Conservation (phyloP, 2,797 vertebrate genomes). For the Tolypeutes matacus region DNA sequence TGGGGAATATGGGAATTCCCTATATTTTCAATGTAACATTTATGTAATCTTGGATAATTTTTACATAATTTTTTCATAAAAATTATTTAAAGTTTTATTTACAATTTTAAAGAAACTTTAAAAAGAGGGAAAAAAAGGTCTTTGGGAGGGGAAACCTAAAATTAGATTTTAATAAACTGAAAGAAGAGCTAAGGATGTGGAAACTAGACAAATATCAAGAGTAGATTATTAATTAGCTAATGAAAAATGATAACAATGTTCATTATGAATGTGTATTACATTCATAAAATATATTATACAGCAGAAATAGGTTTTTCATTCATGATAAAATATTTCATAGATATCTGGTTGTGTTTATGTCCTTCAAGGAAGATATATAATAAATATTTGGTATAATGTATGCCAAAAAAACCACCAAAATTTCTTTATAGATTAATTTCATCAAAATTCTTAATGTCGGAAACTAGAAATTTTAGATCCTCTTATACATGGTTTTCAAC, state of each 20-base stretch:
- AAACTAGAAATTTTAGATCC: not conserved
- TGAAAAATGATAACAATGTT: not conserved
- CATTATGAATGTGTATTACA: not conserved
- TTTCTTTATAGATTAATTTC: not conserved
- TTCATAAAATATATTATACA: not conserved
- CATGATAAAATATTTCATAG: not conserved
- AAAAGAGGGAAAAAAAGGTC: not conserved
- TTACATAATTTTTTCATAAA: too few relatives aligned
- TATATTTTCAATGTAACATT: too few relatives aligned
- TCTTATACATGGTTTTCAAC: slow-evolving; percentile 4
- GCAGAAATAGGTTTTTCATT: not conserved
- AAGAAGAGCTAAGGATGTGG: not conserved
- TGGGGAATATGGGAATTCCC: too few relatives aligned
- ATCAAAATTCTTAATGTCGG: not conserved
- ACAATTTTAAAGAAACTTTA: too few relatives aligned
- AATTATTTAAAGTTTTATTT: too few relatives aligned
- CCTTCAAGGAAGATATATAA: not conserved
- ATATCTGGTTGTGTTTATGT: not conserved
- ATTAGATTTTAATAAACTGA: not conserved
- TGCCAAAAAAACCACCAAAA: not conserved
- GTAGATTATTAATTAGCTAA: not conserved
- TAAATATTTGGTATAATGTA: not conserved
- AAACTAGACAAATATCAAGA: not conserved
- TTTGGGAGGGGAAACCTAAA: not conserved
- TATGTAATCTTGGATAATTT: too few relatives aligned